A percentile compares a stretch with the other conserved stretches of the same genome.
Conservation (phyloP, 1,140 invertebrate genomes). For the Rhizoglyphus robini region DNA sequence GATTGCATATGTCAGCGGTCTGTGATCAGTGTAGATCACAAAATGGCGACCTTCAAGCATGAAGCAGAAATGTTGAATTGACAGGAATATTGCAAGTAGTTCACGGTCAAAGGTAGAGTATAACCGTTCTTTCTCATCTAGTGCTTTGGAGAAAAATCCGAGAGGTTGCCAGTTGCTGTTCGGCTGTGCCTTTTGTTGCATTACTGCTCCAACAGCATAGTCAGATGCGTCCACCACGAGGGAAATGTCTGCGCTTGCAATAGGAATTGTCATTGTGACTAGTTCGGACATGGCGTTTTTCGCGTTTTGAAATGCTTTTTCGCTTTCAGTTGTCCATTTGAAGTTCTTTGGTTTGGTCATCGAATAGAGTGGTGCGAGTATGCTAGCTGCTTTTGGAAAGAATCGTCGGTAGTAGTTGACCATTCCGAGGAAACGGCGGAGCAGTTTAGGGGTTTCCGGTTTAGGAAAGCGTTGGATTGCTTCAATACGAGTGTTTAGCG, state of each 20-base stretch:
- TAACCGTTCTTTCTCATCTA: slow-evolving; percentile 21
- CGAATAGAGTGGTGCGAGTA: slow-evolving; percentile 3
- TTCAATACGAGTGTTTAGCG: slow-evolving; percentile 11
- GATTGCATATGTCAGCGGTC: slow-evolving; percentile 21
- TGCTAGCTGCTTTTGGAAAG: slow-evolving; percentile 17
- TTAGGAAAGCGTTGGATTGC: slow-evolving; percentile 20
- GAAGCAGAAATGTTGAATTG: slow-evolving; percentile 29
- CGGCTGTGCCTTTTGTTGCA: slow-evolving; percentile 17
- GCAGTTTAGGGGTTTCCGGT: slow-evolving; percentile 29
- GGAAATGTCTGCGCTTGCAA: slow-evolving; percentile 6
- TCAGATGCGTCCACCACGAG: slow-evolving; percentile 24
- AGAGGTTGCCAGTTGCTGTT: slow-evolving; percentile 20
- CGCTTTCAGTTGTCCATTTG: slow-evolving; percentile 23
- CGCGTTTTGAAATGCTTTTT: slow-evolving; percentile 31
- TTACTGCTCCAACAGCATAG: slow-evolving; percentile 23
- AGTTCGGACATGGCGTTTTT: slow-evolving; percentile 30
- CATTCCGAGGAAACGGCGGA: slow-evolving; percentile 32
- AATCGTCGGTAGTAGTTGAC: slow-evolving; percentile 32
- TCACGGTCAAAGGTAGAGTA: slow-evolving; percentile 25
- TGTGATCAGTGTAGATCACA: too few relatives aligned
- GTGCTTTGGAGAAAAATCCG: too few relatives aligned
- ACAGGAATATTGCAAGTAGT: too few relatives aligned
- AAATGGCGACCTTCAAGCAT: slow-evolving; percentile 29
- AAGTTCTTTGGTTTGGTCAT: slow-evolving; percentile 18
- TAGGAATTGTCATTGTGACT: slow-evolving; percentile 21